Conservation (phyloP, 2,113 vertebrate genomes). For the Xiphorhynchus elegans region DNA sequence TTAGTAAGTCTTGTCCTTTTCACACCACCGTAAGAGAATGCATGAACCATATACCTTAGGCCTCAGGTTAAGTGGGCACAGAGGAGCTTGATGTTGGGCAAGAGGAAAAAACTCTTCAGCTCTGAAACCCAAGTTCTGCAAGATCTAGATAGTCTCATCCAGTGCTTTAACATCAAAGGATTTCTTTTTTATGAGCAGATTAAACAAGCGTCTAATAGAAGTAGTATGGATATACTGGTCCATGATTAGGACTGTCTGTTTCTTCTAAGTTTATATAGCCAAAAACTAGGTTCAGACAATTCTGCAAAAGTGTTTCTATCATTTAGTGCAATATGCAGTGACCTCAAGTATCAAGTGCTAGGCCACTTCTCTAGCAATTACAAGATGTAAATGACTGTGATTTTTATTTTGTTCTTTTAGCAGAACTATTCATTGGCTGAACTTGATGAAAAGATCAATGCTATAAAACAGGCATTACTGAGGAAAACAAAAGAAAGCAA, state of each 20-base stretch:
- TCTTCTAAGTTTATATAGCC: neutral
- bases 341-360: neutral
- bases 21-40: neutral
- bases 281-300: neutral
- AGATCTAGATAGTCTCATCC: neutral
- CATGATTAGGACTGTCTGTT: neutral
- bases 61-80: neutral
- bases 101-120: neutral
- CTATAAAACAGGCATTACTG: conserved; percentile 88
- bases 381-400: conserved; percentile 46
- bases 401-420: conserved; percentile 70
- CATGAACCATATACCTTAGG: neutral
- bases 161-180: neutral
- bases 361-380: conserved; percentile 49
- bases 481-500: conserved; percentile 85
- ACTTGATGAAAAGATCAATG: conserved; percentile 96
- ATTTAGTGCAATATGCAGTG: neutral
- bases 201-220: neutral
- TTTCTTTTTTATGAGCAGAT: neutral
- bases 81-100: neutral
- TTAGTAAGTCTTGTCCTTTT: neutral
- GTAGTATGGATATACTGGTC: neutral
- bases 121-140: neutral
- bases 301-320: neutral
- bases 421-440: conserved; percentile 92